Evolutionary conservation across 2,797 vertebrate genomes (phyloP).

Genomic region (Clarias pachynema): DNA sequence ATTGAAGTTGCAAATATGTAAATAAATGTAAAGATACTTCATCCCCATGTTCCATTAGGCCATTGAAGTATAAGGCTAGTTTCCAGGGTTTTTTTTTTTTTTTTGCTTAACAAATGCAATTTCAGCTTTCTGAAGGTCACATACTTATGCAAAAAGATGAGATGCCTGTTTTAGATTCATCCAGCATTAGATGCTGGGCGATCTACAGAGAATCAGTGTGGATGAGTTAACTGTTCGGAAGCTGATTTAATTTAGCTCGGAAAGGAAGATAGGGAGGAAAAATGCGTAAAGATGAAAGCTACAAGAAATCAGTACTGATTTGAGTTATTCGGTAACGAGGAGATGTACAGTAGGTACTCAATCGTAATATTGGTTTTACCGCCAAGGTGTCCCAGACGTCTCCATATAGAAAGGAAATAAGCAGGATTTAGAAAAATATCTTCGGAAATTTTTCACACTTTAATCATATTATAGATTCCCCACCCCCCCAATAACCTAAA

Average conservation of each 20-base stretch:
- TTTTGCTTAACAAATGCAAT: constrained; percentile 13
- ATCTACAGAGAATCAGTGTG: constrained; percentile 5
- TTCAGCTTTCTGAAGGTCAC: constrained; percentile 19
- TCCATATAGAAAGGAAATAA: too few species aligned
- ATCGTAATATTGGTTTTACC: too few species aligned
- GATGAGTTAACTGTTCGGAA: constrained; percentile 23
- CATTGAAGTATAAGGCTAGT: background rate
- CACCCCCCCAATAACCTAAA: too few species aligned
- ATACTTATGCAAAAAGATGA: constrained; percentile 2
- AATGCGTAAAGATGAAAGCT: background rate
- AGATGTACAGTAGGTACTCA: background rate
- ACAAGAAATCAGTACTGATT: background rate
- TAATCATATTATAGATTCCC: too few species aligned
- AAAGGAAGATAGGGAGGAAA: background rate
- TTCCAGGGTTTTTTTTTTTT: background rate
- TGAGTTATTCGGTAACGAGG: background rate
- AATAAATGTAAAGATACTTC: background rate
- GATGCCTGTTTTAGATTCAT: constrained; percentile 28
- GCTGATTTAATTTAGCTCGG: constrained; percentile 9
- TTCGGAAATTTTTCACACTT: too few species aligned
- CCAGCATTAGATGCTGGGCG: constrained; percentile 12
- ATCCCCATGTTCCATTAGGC: background rate
- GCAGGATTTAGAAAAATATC: too few species aligned
- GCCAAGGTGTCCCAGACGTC: too few species aligned
- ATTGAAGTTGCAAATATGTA: background rate